These are phyloP conservation scores for Micropoecilia bifurca DNA, from an alignment of 2,797 vertebrate species.

Conservation along the genomic window DNA sequence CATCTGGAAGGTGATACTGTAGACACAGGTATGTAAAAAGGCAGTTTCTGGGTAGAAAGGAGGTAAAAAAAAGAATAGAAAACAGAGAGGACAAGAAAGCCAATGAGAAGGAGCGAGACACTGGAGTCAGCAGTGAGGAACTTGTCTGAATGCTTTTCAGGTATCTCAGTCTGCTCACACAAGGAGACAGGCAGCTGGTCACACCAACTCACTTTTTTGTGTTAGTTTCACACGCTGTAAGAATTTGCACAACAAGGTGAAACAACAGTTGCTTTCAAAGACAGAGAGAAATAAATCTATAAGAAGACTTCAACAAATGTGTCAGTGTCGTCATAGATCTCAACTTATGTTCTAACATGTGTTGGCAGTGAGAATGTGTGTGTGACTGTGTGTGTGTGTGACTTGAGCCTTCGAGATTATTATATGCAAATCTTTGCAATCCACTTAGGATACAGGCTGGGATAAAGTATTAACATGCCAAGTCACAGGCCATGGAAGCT, in stretches of 20 bases:
- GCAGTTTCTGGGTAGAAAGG: constrained; percentile 35
- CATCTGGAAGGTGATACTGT: constrained; percentile 67
- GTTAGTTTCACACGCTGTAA: constrained; percentile 1
- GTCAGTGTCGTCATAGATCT: constrained; percentile 48
- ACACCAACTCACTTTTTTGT: constrained; percentile 2
- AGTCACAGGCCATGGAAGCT: constrained; percentile 63
- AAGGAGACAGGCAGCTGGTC: constrained; percentile 14
- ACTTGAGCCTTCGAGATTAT: constrained; percentile 61
- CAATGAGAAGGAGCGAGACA: constrained; percentile 3
- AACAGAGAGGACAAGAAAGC: constrained; percentile 17
- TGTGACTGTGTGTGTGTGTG: constrained; percentile 39
- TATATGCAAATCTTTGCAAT: constrained; percentile 66
- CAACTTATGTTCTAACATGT: constrained; percentile 44
- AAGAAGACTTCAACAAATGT: constrained; percentile 45
- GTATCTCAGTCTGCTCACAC: constrained; percentile 25
- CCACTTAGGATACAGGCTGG: constrained; percentile 57
- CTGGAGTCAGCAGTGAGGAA: constrained; percentile 47
- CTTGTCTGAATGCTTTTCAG: constrained; percentile 45
- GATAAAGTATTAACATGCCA: constrained; percentile 45
- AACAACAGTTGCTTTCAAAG: neutral
- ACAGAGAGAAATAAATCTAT: neutral
- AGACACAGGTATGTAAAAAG: constrained; percentile 52
- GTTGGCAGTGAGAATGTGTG: constrained; percentile 40
- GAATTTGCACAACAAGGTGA: neutral
- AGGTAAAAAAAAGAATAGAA: constrained; percentile 4